Conservation (phyloP, 2,797 vertebrate genomes). For the Falco biarmicus region DNA sequence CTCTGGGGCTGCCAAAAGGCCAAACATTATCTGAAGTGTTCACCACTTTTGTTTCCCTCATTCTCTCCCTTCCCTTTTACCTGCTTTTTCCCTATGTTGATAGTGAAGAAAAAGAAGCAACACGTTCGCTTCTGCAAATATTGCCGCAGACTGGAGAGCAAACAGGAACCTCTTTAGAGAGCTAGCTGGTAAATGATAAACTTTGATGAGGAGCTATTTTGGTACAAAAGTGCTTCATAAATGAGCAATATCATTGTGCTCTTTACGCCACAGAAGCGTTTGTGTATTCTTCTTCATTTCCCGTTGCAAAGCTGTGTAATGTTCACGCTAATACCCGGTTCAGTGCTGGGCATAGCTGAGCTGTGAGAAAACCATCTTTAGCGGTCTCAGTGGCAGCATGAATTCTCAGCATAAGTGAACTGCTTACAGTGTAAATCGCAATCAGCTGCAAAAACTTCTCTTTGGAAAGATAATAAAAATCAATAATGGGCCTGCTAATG, state of each 20-base stretch:
- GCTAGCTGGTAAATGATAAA: background rate
- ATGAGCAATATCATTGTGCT: background rate
- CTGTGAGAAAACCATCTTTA: background rate
- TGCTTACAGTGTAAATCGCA: slow-evolving; percentile 24
- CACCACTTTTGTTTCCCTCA: background rate
- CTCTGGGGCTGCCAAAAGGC: background rate
- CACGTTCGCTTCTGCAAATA: background rate
- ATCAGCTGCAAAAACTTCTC: slow-evolving; percentile 42
- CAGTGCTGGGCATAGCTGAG: background rate
- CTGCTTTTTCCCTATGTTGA: background rate
- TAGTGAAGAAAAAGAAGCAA: background rate
- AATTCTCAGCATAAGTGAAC: slow-evolving; percentile 12
- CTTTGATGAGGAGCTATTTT: background rate
- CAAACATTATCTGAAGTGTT: background rate
- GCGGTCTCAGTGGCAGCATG: slow-evolving; percentile 20
- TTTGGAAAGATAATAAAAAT: slow-evolving; percentile 66
- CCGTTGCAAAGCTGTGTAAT: background rate
- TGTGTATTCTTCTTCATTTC: background rate
- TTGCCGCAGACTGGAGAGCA: background rate
- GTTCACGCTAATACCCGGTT: background rate
- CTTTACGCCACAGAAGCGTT: background rate
- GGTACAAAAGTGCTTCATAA: background rate
- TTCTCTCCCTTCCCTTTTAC: background rate
- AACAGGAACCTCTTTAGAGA: background rate
- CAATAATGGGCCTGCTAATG: slow-evolving; percentile 62